phyloP scores from a whole-genome alignment of 2,113 vertebrate genomes.

The Mirounga angustirostris region DNA sequence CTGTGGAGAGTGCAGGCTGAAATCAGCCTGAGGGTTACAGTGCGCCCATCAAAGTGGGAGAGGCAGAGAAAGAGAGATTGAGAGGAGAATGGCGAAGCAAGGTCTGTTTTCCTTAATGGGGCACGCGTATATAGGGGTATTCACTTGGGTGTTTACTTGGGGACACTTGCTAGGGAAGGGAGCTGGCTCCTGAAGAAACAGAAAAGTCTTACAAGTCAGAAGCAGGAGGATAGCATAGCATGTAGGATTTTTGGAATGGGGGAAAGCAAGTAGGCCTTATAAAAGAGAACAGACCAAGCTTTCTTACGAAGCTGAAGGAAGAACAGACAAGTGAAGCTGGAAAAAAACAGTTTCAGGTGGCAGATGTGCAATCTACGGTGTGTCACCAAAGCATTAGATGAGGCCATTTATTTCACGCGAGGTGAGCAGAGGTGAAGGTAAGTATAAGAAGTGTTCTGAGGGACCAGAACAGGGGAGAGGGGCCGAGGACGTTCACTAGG shows the following conservation, averaged over 20 bases:
- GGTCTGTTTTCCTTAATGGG: background rate
- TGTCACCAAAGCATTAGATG: background rate
- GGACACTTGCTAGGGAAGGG: background rate
- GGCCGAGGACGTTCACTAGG: rapidly evolving
- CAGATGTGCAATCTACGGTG: background rate
- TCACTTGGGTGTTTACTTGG: background rate
- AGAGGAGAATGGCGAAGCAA: background rate
- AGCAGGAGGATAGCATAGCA: background rate
- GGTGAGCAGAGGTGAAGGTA: background rate
- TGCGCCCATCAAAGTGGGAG: no score
- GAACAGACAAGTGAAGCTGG: background rate
- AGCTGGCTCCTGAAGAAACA: background rate
- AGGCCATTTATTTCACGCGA: background rate
- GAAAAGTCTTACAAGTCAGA: background rate
- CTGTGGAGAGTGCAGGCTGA: background rate
- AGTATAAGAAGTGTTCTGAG: background rate
- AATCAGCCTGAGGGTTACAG: background rate
- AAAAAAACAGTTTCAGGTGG: background rate
- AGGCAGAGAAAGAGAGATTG: background rate
- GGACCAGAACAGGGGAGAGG: background rate
- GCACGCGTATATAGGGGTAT: background rate
- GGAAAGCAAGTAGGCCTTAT: background rate
- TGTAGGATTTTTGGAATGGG: background rate
- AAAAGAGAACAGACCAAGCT: background rate
- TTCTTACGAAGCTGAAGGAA: background rate